Evolutionary conservation across 2,113 vertebrate species (phyloP), one percentile per base, ranked within the genome.

Genomic region (Lasiurus cinereus): DNA sequence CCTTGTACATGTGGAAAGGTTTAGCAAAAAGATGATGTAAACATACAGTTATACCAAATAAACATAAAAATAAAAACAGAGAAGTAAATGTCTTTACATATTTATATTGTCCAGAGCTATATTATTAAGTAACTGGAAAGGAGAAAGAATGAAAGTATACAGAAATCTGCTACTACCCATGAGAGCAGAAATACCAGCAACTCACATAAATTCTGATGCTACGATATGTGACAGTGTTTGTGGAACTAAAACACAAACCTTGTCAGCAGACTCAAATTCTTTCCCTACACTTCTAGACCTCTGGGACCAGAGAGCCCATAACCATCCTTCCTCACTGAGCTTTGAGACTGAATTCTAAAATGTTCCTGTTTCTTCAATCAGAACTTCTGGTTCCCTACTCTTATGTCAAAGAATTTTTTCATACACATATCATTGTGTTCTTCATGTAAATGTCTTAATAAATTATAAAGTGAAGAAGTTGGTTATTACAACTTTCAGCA

Each of bases 41-140:
- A 72, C 39, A 73, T n/a, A 22, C 36, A 18, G 39, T 78, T 91
- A 89, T 0, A 22, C 4, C 6, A 90, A 83, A 89, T 18, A 19
- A 80, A 43, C 29, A 39, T 67, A 18, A 82, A 92, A 72, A 93
- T 95, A 88, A 95, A 70, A 27, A 66, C 4, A 93, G 12, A 5
- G 8, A 87, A 77, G 69, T 64, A 80, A 83, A 78, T 1, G 4
- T 62, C 93, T 69, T n/a, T 8, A 18, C 6, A 5, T 36, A 39
- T n/a, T 83, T 76, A 3, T 80, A 76, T 89, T 74, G 21, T 14
- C 24, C 31, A 83, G 33, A 64, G 7, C 36, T 72, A 18, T 29
- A 2, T 39, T 33, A 80, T 67, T 90, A 95, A 95, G 70, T 88
- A 83, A 66, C 31, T n/a, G 2, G 46, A 86, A 90, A 69, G 6